Evolutionary conservation across 1,140 invertebrate genomes (phyloP), one percentile per base, ranked within the genome.

Genomic region (Elysia chlorotica): DNA sequence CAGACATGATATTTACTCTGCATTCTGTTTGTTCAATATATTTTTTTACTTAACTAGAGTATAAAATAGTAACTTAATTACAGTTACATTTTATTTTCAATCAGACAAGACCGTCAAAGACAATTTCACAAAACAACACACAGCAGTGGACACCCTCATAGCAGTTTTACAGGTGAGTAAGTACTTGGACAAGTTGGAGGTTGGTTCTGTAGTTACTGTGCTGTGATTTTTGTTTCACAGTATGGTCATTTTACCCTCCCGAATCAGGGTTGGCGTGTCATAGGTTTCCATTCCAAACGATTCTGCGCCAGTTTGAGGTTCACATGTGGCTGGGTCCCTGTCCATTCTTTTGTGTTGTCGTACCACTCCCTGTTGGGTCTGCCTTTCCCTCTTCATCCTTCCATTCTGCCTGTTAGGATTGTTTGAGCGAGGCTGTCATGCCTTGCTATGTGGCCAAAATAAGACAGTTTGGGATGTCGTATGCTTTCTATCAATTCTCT

Each of bases 131-230:
- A 86, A 84, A 65, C 67, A 82, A 72, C 59, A 57, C 30, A 53
- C 74, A 33, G 41, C 78, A 28, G 36, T 86, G 2, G 84, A 86
- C 33, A 66, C 79, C 2, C 61, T 86, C 5, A 57, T 86, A n/a
- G 76, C 74, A 53, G 79, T 82, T 65, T 73, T 85, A 30, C 81
- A 83, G 80, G 84, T 86, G 73, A 66, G 62, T 62, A n/a, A 2
- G 3, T 31, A 23, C 33, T 56, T 31, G 1, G 6, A 21, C 31
- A 17, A 35, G 38, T 48, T 30, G 21, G 25, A n/a, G n/a, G n/a
- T n/a, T n/a, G n/a, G n/a, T n/a, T n/a, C n/a, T n/a, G n/a, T n/a
- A n/a, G n/a, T n/a, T n/a, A n/a, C n/a, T n/a, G n/a, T n/a, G n/a
- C n/a, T n/a, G n/a, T n/a, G n/a, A n/a, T n/a, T n/a, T n/a, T n/a